Evolutionary conservation across 2,888 invertebrate genomes (phyloP).

Genomic region (Rapana venosa): DNA sequence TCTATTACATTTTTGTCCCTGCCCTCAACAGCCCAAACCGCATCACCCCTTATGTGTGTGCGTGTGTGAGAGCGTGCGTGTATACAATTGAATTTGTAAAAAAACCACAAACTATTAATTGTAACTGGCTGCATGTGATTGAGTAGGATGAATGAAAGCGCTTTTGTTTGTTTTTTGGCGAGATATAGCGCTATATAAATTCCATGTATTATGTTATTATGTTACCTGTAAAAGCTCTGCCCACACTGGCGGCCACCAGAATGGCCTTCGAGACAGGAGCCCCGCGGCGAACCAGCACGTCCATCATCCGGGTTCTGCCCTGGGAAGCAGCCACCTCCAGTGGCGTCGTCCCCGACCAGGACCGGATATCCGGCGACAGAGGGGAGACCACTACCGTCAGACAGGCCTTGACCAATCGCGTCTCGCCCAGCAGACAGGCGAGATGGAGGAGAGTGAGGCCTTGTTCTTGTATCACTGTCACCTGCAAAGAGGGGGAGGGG

Average conservation of each 20-base stretch:
- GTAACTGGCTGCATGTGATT: too few species aligned
- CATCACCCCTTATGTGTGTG: too few species aligned
- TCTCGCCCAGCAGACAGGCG: slow-evolving; percentile 42
- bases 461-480: slow-evolving; percentile 23
- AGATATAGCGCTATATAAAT: too few species aligned
- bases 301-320: slow-evolving; percentile 48
- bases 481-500: neutral
- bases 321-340: slow-evolving; percentile 51
- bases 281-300: slow-evolving; percentile 45
- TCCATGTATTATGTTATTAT: neutral
- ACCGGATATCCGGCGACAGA: slow-evolving; percentile 38
- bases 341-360: slow-evolving; percentile 39
- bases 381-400: slow-evolving; percentile 37
- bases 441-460: slow-evolving; percentile 37
- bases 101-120: too few species aligned
- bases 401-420: slow-evolving; percentile 42
- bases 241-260: slow-evolving; percentile 49
- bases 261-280: slow-evolving; percentile 42
- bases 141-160: too few species aligned
- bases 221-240: slow-evolving; percentile 43
- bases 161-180: too few species aligned
- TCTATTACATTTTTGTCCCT: too few species aligned
- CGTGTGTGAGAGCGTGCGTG: too few species aligned
- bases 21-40: too few species aligned
- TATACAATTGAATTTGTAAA: too few species aligned